phyloP scores from a whole-genome alignment of 2,797 vertebrate genomes.

The Neoniphon sammara region DNA sequence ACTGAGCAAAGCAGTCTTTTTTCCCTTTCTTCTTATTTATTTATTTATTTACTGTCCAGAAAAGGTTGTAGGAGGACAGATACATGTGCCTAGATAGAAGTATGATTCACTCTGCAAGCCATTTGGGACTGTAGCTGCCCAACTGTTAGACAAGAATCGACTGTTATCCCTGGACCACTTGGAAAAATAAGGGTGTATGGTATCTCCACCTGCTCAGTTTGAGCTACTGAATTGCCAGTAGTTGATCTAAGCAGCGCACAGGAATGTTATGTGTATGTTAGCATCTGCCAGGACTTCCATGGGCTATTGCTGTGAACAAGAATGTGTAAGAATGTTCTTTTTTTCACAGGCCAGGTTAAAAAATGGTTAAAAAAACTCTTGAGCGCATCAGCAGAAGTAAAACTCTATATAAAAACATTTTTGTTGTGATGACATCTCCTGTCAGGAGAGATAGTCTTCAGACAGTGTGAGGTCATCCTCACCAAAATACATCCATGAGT shows the following conservation, averaged over 20 bases:
- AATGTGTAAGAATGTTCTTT: not conserved
- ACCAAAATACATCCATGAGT: not conserved
- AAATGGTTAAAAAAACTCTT: not conserved
- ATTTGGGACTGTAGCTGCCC: not conserved
- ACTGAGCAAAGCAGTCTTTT: too few species aligned
- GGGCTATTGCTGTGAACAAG: not conserved
- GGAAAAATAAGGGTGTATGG: not conserved
- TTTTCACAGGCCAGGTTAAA: not conserved
- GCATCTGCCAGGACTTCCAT: not conserved
- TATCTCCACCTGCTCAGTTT: not conserved
- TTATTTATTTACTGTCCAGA: too few species aligned
- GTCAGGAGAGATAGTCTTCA: constrained; percentile 14
- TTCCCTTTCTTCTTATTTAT: too few species aligned
- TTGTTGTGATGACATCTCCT: constrained; percentile 8
- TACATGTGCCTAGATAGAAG: not conserved
- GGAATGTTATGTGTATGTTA: not conserved
- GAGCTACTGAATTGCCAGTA: not conserved
- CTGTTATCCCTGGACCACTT: not conserved
- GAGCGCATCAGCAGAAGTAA: constrained; percentile 1
- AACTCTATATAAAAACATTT: not conserved
- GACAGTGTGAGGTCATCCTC: constrained; percentile 8
- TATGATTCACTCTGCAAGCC: not conserved
- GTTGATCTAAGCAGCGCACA: not conserved
- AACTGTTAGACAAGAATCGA: not conserved
- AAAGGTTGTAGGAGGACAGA: too few species aligned